Evolutionary conservation across 2,113 vertebrate species (phyloP).

Genomic region (Corydoras maculifer): DNA sequence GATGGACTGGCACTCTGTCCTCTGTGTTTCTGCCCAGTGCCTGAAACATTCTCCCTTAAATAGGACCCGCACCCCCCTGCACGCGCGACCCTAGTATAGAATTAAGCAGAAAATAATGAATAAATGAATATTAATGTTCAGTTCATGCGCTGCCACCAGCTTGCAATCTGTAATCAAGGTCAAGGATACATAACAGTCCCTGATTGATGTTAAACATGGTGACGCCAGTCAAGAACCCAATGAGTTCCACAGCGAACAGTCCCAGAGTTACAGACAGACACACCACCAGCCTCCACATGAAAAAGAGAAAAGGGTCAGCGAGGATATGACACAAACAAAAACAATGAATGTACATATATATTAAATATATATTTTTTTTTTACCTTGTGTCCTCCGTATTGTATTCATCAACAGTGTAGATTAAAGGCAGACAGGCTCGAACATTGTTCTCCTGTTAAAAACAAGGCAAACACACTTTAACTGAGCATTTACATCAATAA

Average conservation of each 20-base stretch:
- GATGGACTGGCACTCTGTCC: too few species aligned
- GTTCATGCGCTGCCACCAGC: too few species aligned
- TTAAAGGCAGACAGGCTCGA: conserved; percentile 72
- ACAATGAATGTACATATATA: neutral
- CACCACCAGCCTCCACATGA: conserved; percentile 68
- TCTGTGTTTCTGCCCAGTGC: too few species aligned
- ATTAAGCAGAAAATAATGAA: too few species aligned
- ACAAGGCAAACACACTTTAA: neutral
- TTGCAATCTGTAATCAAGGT: neutral
- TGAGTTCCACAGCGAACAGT: conserved; percentile 76
- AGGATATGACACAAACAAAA: neutral
- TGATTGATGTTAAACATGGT: conserved; percentile 85
- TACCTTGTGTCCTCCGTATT: conserved; percentile 69
- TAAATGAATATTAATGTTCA: neutral
- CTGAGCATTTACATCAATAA: too few species aligned
- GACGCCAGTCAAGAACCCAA: conserved; percentile 78
- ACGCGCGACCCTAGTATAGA: too few species aligned
- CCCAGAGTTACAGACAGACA: conserved; percentile 74
- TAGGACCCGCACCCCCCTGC: too few species aligned
- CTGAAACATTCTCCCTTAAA: too few species aligned
- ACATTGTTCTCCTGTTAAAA: conserved; percentile 75
- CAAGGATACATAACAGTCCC: conserved; percentile 86
- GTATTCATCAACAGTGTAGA: conserved; percentile 71
- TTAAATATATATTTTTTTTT: conserved; percentile 12
- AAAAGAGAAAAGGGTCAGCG: neutral